Base-by-base conservation (phyloP, 2,888 invertebrate species). In the Molanna angustata region DNA sequence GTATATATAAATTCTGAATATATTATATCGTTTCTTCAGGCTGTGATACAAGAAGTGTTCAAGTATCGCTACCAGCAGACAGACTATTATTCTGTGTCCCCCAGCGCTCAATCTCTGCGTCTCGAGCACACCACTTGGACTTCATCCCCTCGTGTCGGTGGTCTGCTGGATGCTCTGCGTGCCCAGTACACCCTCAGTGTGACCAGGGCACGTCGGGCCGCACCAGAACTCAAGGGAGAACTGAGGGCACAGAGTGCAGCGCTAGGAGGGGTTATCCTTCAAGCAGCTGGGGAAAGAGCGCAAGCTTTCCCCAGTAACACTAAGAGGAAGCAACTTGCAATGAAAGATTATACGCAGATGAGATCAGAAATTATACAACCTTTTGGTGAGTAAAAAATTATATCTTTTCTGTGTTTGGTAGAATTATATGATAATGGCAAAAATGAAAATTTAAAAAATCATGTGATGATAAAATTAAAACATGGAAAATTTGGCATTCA, bases 91-190 rank as follows among this genome's bases (percentile, higher is more conserved):
- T 66, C 68, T 1, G 71, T 80, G 3, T 68, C 74, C 39, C 51
- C 55, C 3, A 39, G 32, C 1, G 50, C 21, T 1, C 17, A 19
- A n/a, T 44, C 39, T 19, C 46, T 56, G 17, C 45, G 46, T 13
- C 68, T 76, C 4, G 87, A 88, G 64, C 86, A 84, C 65, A 67
- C 86, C 13, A 88, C 90, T 0, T 91, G 90, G 90, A 87, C 89
- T 0, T 82, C 84, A 1, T 78, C 83, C 44, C 67, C 76, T 9
- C 86, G 86, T 4, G 71, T 64, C 4, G 69, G 72, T 48, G 78
- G 79, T 16, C 61, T 82, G 2, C 67, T 72, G 21, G 78, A 80
- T 62, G 65, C 72, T 1, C 64, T 83, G 2, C 63, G 72, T 4
- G 68, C 72, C 52, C 74, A 79, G 65, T 73, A 54, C 27, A 40